phyloP scores from a whole-genome alignment of 2,797 vertebrate species.

The Bovichtus diacanthus region DNA sequence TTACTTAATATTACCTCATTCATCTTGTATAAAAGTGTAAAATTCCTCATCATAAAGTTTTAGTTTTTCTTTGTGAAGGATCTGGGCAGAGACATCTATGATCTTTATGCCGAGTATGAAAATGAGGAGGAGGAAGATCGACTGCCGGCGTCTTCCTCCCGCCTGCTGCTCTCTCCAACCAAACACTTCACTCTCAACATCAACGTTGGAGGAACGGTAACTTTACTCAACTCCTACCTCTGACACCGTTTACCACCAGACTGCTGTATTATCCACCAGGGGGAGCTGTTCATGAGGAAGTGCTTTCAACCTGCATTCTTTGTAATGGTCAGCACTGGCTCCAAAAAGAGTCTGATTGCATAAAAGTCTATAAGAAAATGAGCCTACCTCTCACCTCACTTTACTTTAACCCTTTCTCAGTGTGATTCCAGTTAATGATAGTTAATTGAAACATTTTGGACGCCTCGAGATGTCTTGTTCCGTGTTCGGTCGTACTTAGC shows the following conservation, averaged over 20 bases:
- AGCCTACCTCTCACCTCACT: too few relatives aligned
- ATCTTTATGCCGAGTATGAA: slow-evolving; percentile 88
- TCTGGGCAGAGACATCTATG: slow-evolving; percentile 83
- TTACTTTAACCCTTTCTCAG: too few relatives aligned
- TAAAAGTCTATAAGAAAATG: too few relatives aligned
- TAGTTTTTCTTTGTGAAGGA: slow-evolving; percentile 50
- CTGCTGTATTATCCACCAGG: background rate
- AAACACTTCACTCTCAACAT: slow-evolving; percentile 85
- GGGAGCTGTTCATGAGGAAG: background rate
- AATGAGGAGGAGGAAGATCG: slow-evolving; percentile 71
- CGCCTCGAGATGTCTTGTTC: too few relatives aligned
- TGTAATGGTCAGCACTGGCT: too few relatives aligned
- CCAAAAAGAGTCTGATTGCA: too few relatives aligned
- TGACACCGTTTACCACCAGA: background rate
- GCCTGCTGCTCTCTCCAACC: slow-evolving; percentile 37
- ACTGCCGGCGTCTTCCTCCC: slow-evolving; percentile 30
- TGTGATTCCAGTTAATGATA: too few relatives aligned
- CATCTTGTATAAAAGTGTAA: too few relatives aligned
- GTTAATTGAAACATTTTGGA: too few relatives aligned
- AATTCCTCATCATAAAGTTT: fast-evolving
- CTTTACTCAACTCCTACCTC: background rate
- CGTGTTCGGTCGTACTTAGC: too few relatives aligned
- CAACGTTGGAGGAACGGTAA: slow-evolving; percentile 92
- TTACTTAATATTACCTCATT: background rate
- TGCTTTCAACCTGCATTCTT: too few relatives aligned